Base-by-base conservation (phyloP, 2,113 vertebrate species). In the Zootoca vivipara region DNA sequence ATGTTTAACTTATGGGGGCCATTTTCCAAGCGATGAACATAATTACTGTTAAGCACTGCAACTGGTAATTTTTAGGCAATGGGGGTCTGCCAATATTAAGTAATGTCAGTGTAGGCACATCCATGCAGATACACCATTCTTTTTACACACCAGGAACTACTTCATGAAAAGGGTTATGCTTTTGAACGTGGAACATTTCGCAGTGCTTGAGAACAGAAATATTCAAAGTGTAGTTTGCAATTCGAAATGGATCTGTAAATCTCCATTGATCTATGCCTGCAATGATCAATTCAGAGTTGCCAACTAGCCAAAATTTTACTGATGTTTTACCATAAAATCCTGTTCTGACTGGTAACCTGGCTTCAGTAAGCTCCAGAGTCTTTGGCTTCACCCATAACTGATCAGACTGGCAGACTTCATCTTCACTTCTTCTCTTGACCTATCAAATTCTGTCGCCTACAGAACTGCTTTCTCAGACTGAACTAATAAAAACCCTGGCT, bases 121-220 rank as follows among this genome's bases (percentile, higher is more conserved):
- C 10, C 35, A 52, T 35, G 22, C 70, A 46, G 18, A 46, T 18
- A 72, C 30, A 56, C 24, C 30, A 33, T 52, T 28, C 35, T n/a
- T 69, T 78, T 88, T 83, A 83, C 24, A 2, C 42, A 35, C n/a
- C 80, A 83, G n/a, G 13, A 65, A 67, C 13, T 38, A 24, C 15
- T 62, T 28, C 65, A 24, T 42, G 58, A 85, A 75, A 87, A 46
- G 28, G 42, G 28, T 22, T 79, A 9, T 12, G 18, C 38, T 78
- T 69, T 69, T 78, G 46, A 80, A 74, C 18, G 46, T 70, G 33
- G 12, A 80, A 70, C 46, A 77, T 83, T 2, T 88, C 83, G 12
- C 33, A 87, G 89, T 91, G 8, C 26, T 38, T 83, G 82, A 78
- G 69, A 93, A 87, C 0, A 0, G 40, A 70, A 88, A 46, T 13